Percentiles rank a stretch among this genome's conserved stretches.
Conservation (phyloP, 2,888 invertebrate species). For the Pteria penguin region DNA sequence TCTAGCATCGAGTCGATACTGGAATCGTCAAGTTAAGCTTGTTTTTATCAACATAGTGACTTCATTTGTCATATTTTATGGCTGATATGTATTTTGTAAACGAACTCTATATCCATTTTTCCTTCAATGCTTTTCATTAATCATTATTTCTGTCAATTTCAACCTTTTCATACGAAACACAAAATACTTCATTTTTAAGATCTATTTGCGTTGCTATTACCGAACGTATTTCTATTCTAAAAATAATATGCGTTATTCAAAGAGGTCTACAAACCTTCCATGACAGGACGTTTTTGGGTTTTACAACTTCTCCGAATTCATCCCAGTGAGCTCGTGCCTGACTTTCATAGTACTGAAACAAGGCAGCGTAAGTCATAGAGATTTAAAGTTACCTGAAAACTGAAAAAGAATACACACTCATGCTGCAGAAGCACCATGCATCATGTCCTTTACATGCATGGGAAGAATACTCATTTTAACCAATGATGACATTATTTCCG, state of each 20-base stretch:
- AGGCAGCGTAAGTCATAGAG: conserved; percentile 21
- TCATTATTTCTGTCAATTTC: no score
- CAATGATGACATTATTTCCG: background rate
- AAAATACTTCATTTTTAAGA: no score
- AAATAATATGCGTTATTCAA: no score
- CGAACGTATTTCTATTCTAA: no score
- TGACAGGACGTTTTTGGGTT: conserved; percentile 69
- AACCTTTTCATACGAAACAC: no score
- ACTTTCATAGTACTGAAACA: conserved; percentile 49
- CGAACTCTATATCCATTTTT: no score
- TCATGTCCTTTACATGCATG: conserved; percentile 1
- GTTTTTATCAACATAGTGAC: no score
- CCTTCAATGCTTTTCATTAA: no score
- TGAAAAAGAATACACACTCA: conserved; percentile 4
- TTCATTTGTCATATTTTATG: no score
- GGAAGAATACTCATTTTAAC: background rate
- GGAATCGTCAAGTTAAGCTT: conserved; percentile 41
- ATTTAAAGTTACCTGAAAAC: background rate
- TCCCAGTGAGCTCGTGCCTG: conserved; percentile 57
- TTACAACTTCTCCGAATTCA: conserved; percentile 64
- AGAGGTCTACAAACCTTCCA: conserved; percentile 69
- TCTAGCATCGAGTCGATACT: conserved; percentile 70
- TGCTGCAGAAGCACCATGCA: background rate
- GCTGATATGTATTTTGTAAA: no score
- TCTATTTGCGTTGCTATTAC: no score